phyloP scores from a whole-genome alignment of 2,888 invertebrate species.

The Leucophenga maculata region DNA sequence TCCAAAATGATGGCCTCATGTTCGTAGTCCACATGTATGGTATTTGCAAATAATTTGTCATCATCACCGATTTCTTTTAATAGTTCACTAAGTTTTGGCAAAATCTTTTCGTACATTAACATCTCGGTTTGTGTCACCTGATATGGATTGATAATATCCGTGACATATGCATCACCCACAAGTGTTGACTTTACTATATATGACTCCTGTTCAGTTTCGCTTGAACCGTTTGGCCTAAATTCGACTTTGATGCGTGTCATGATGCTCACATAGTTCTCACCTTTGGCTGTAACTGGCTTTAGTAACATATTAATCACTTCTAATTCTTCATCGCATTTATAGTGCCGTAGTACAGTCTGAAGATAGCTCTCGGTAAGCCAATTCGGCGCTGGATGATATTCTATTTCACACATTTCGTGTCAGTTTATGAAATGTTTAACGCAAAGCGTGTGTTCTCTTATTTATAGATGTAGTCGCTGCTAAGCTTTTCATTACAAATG shows the following conservation, averaged over 20 bases:
- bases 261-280: constrained; percentile 69
- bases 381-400: constrained; percentile 45
- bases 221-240: constrained; percentile 42
- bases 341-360: constrained; percentile 50
- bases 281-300: constrained; percentile 63
- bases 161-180: constrained; percentile 62
- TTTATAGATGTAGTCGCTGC: no score
- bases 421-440: constrained; percentile 24
- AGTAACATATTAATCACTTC: constrained; percentile 49
- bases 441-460: background rate
- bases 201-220: constrained; percentile 45
- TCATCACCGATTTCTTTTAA: constrained; percentile 57
- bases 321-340: constrained; percentile 55
- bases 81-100: constrained; percentile 62
- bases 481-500: no score
- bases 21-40: constrained; percentile 54
- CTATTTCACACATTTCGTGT: constrained; percentile 26
- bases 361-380: constrained; percentile 65
- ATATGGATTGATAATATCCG: constrained; percentile 61
- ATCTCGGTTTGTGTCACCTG: constrained; percentile 70
- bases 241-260: constrained; percentile 59
- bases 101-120: constrained; percentile 65
- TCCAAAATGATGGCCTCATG: constrained; percentile 59
- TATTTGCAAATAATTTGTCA: constrained; percentile 57
- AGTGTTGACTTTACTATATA: constrained; percentile 67